Evolutionary conservation across 2,113 vertebrate species (phyloP).

Genomic region (Pao palembangensis): DNA sequence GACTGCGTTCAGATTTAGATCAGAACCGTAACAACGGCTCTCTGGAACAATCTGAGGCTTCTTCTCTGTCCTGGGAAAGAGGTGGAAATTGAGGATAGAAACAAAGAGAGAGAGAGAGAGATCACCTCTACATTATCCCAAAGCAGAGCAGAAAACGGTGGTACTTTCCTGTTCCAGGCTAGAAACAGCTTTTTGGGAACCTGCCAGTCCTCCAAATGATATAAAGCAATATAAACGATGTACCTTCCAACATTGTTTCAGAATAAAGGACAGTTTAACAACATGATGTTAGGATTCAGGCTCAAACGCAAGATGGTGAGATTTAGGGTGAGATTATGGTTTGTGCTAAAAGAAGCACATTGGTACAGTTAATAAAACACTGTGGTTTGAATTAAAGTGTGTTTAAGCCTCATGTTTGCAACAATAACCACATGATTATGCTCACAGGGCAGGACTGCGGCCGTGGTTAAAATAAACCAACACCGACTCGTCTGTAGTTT

Average conservation of each 20-base stretch:
- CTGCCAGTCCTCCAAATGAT: too few relatives aligned
- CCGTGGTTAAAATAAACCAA: neutral
- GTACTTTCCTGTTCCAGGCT: too few relatives aligned
- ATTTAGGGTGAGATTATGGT: neutral
- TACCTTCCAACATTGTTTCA: too few relatives aligned
- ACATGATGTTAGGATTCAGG: neutral
- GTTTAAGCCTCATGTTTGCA: neutral
- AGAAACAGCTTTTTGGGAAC: too few relatives aligned
- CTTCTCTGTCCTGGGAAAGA: too few relatives aligned
- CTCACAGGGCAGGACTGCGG: neutral
- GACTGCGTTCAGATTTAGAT: neutral
- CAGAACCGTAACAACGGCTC: neutral
- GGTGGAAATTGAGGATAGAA: too few relatives aligned
- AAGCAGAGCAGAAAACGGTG: too few relatives aligned
- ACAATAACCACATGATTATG: neutral
- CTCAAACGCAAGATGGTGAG: neutral
- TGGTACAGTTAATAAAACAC: conserved; percentile 1
- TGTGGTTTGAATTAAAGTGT: neutral
- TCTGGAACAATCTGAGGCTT: too few relatives aligned
- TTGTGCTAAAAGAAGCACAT: neutral
- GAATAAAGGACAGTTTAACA: neutral
- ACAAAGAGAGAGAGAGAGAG: too few relatives aligned
- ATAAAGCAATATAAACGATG: too few relatives aligned
- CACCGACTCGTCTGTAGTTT: neutral
- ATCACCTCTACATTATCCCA: too few relatives aligned